Base-by-base conservation (phyloP, 2,888 invertebrate species). In the Agrochola litura region DNA sequence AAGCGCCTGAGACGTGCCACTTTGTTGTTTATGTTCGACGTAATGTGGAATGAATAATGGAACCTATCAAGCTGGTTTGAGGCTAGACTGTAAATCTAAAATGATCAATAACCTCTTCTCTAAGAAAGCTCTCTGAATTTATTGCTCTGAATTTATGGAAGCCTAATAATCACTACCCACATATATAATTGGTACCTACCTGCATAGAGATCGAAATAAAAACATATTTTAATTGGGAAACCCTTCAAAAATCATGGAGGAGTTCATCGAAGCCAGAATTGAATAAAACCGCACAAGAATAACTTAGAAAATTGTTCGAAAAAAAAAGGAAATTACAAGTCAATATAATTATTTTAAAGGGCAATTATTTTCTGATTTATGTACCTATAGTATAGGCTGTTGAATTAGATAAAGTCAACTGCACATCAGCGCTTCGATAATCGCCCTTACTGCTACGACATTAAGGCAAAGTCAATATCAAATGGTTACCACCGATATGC, bases 31-130 rank as follows among this genome's bases (percentile, higher is more conserved):
- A 72, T 82, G 76, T 73, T 73, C 75, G 60, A 58, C 41, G 60
- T 73, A 69, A 82, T 75, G 63, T 72, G 64, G 43, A 54, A 77
- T 76, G 76, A 84, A 84, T 81, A 69, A 84, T 82, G 76, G 56
- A 84, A 69, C 64, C 67, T 83, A 54, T 54, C 56, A n/a, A 70
- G 77, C 60, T 77, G n/a, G 65, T 65, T 69, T 56, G 46, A 60
- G 19, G 46, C 77, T 65, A 65, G 77, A 69, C 37, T 68, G 65
- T 60, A 46, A 25, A 73, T 73, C 25, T 66, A 77, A 82, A 72
- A 41, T 58, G 37, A 71, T 83, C 49, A 37, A 67, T 71, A 58
- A 78, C 16, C 14, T 67, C 22, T 52, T 25, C 10, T 41, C 16
- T 30, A 25, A 56, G 37, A 37, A 37, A 43, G 9, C 41, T 37